phyloP scores from a whole-genome alignment of 2,888 invertebrate species.

The Pseudococcus viburni region DNA sequence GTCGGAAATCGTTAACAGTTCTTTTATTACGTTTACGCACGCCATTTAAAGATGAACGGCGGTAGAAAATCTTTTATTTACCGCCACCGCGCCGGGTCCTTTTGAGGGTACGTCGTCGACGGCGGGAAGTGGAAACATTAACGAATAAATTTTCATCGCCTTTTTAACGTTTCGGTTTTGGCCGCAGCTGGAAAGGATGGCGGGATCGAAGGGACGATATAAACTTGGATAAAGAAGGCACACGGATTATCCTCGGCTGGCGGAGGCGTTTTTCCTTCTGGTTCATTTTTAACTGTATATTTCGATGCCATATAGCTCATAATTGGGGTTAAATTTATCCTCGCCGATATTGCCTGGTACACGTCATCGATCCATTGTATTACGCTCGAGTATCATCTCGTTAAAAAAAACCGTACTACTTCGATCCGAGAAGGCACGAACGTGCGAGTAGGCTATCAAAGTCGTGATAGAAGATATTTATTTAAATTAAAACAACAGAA shows the following conservation, averaged over 20 bases:
- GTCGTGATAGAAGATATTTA: too few species aligned
- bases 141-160: conserved; percentile 41
- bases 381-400: neutral
- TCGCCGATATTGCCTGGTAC: conserved; percentile 31
- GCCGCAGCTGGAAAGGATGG: neutral
- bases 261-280: neutral
- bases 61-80: conserved; percentile 12
- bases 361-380: conserved; percentile 43
- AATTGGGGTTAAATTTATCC: conserved; percentile 29
- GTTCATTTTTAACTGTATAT: neutral
- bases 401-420: neutral
- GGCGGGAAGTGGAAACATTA: conserved; percentile 5
- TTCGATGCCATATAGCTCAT: neutral
- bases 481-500: too few species aligned
- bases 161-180: conserved; percentile 11
- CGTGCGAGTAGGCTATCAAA: too few species aligned
- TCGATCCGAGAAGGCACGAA: too few species aligned
- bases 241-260: conserved; percentile 1
- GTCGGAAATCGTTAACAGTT: conserved; percentile 41
- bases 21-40: conserved; percentile 32
- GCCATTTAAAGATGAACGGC: conserved; percentile 26
- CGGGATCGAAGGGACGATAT: neutral
- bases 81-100: neutral
- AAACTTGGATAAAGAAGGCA: neutral
- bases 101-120: neutral